These are phyloP conservation scores for Zalophus californianus DNA, from an alignment of 2,797 vertebrate species.

Conservation along the genomic window DNA sequence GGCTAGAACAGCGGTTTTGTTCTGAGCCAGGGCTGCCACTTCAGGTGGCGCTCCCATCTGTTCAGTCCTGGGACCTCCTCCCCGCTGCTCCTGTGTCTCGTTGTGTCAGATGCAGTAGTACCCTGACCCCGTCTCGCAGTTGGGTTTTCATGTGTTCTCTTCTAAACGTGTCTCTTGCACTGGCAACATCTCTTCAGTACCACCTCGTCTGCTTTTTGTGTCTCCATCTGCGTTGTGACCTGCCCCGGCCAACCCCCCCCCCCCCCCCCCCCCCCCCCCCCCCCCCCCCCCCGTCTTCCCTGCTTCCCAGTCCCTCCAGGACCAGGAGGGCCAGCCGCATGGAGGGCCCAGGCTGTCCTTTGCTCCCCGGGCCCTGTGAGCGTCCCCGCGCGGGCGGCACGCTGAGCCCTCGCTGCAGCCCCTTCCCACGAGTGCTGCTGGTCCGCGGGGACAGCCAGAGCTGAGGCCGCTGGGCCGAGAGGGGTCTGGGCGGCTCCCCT, in stretches of 20 bases:
- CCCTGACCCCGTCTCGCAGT: too few species aligned
- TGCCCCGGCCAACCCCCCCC: too few species aligned
- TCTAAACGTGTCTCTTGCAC: neutral
- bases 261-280: neutral
- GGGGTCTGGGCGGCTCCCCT: too few species aligned
- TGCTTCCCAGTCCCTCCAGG: neutral
- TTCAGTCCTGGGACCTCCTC: too few species aligned
- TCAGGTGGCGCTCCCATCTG: too few species aligned
- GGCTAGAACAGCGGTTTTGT: neutral
- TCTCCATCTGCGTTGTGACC: neutral
- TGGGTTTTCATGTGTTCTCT: fast-evolving
- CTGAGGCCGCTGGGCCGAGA: too few species aligned
- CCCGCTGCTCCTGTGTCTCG: too few species aligned
- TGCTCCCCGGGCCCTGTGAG: too few species aligned
- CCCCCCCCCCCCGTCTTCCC: neutral
- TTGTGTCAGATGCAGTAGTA: neutral
- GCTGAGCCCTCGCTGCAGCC: too few species aligned
- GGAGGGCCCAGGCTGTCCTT: neutral
- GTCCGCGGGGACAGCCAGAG: too few species aligned
- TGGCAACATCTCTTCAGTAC: neutral
- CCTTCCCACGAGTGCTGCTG: neutral
- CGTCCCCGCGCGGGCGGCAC: too few species aligned
- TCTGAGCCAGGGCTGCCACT: neutral
- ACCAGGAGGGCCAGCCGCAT: neutral
- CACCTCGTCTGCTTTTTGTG: neutral